These are phyloP conservation scores for Willowsia nigromaculata DNA, from an alignment of 2,888 invertebrate genomes.

Conservation along the genomic window DNA sequence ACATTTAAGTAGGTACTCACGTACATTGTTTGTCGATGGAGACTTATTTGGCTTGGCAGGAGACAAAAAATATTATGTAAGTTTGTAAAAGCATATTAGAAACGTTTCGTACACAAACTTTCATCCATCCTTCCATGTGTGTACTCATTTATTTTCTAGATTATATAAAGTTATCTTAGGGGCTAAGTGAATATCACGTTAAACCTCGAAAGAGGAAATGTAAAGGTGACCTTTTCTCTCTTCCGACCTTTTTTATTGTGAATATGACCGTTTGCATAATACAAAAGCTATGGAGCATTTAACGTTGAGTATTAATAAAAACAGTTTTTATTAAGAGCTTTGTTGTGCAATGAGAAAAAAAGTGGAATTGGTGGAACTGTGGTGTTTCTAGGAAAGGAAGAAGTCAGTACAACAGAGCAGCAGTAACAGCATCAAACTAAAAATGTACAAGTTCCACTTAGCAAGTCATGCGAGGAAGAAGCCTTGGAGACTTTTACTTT, in stretches of 20 bases:
- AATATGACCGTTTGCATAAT: conserved; percentile 44
- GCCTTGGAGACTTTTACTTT: conserved; percentile 68
- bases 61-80: conserved; percentile 8
- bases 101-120: background rate
- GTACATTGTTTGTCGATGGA: background rate
- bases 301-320: conserved; percentile 52
- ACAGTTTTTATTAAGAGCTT: conserved; percentile 39
- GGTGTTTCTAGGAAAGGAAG: background rate
- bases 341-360: conserved; percentile 49
- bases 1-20: background rate
- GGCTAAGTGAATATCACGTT: conserved; percentile 5
- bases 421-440: conserved; percentile 16
- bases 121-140: background rate
- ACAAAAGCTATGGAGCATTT: conserved; percentile 4
- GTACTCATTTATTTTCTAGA: background rate
- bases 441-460: conserved; percentile 69
- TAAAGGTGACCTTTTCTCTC: conserved; percentile 54
- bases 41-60: background rate
- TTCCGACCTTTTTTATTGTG: conserved; percentile 17
- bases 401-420: conserved; percentile 13
- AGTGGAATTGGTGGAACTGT: background rate
- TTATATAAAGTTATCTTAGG: background rate
- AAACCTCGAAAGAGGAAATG: conserved; percentile 32
- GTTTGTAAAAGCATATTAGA: background rate
- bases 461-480: conserved; percentile 70